Conservation (phyloP, 2,888 invertebrate genomes). For the Orchesellides sinensis region DNA sequence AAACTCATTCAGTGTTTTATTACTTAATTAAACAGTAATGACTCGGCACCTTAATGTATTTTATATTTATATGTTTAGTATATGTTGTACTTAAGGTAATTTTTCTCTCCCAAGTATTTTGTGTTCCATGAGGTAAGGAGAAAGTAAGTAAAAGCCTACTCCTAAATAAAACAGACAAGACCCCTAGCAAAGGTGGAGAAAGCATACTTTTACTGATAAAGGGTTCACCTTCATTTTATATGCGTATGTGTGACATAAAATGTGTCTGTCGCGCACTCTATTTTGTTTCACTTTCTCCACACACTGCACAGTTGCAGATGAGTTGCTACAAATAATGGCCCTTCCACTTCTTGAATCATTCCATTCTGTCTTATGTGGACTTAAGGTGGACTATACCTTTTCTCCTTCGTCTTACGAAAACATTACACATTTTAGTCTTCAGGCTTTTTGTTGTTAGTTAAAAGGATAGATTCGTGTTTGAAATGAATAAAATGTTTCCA, state of each 20-base stretch:
- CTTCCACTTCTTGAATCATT: neutral
- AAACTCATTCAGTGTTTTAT: conserved; percentile 38
- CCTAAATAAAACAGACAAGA: too few species aligned
- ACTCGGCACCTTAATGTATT: too few species aligned
- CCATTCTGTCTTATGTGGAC: neutral
- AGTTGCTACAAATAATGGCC: conserved; percentile 1
- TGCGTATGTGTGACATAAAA: neutral
- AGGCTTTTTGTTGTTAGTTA: neutral
- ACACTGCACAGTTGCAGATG: too few species aligned
- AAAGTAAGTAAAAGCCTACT: too few species aligned
- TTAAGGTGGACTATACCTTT: neutral
- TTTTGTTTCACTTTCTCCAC: neutral
- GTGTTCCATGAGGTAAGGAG: neutral
- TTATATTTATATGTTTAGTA: too few species aligned
- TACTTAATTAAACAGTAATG: conserved; percentile 38
- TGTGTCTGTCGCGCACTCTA: neutral
- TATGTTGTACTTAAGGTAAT: too few species aligned
- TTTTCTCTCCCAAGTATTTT: too few species aligned
- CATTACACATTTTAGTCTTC: neutral
- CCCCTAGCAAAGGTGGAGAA: neutral
- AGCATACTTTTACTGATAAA: neutral
- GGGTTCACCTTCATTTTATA: neutral
- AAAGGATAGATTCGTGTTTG: conserved; percentile 26
- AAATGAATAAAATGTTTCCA: conserved; percentile 50
- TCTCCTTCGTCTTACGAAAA: neutral